Evolutionary conservation across 2,888 invertebrate genomes (phyloP), one percentile per base, ranked within the genome.

Genomic region (Aromia moschata): DNA sequence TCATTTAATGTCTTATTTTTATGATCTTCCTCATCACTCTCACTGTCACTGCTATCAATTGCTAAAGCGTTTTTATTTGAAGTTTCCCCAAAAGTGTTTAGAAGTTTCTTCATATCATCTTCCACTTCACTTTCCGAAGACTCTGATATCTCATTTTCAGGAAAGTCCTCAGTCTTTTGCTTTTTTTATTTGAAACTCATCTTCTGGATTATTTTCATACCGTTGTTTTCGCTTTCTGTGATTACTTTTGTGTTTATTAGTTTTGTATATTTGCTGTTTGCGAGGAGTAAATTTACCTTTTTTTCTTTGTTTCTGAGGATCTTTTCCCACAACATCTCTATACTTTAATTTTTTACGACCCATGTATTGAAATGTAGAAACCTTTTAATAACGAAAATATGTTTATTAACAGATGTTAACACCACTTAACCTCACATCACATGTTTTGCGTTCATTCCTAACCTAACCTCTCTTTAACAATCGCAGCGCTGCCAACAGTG

Each of bases 141-240:
- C 3, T n/a, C n/a, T n/a, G n/a, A n/a, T n/a, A n/a, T n/a, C n/a
- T n/a, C n/a, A n/a, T n/a, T n/a, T n/a, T n/a, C n/a, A n/a, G n/a
- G n/a, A n/a, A n/a, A n/a, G n/a, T n/a, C n/a, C n/a, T n/a, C n/a
- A n/a, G n/a, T n/a, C n/a, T n/a, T n/a, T n/a, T n/a, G n/a, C n/a
- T n/a, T 73, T 70, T 58, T 81, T 82, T 54, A 85, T 84, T 60
- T 85, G 85, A n/a, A 85, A 84, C 15, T 81, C 80, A 56, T 82
- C 83, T 55, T 70, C 70, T 38, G 70, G 63, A 60, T 73, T 72
- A 20, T 55, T 43, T 14, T 25, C n/a, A n/a, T n/a, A n/a, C n/a
- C n/a, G n/a, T n/a, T n/a, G n/a, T n/a, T n/a, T n/a, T n/a, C n/a
- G n/a, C n/a, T n/a, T n/a, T n/a, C n/a, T n/a, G n/a, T n/a, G 45